Evolutionary conservation across 1,140 invertebrate species (phyloP).

Genomic region (Yoshiicerus persimilis): DNA sequence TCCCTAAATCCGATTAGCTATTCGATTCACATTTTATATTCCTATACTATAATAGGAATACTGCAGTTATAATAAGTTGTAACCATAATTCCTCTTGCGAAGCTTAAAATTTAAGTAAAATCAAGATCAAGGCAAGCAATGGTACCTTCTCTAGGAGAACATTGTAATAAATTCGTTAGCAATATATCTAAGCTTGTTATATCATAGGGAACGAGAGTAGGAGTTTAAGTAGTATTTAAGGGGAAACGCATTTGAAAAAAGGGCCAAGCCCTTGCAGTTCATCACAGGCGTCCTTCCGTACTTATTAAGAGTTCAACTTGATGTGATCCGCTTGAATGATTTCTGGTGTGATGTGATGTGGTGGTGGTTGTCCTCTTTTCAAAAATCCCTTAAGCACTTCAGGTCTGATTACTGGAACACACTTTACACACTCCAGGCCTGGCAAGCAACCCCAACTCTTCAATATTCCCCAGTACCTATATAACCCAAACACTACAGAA

Average conservation of each 20-base stretch:
- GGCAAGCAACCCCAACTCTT: background rate
- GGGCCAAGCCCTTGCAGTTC: background rate
- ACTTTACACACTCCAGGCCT: background rate
- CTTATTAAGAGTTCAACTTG: constrained; percentile 20
- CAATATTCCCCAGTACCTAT: background rate
- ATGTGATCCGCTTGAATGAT: constrained; percentile 18
- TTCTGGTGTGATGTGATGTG: constrained; percentile 1
- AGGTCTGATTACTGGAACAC: background rate
- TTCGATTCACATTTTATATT: background rate
- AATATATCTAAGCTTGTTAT: background rate
- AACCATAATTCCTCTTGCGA: background rate
- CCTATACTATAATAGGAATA: too few species aligned
- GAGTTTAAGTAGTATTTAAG: background rate
- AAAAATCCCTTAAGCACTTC: constrained; percentile 17
- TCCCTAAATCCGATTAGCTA: constrained; percentile 18
- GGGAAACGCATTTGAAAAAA: background rate
- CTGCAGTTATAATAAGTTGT: background rate
- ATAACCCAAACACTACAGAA: too few species aligned
- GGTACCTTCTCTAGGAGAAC: too few species aligned
- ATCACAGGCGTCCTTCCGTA: background rate
- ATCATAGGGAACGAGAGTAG: background rate
- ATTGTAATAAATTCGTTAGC: background rate
- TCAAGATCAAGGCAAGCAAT: too few species aligned
- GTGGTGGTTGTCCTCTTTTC: background rate
- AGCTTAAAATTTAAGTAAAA: background rate